phyloP scores from a whole-genome alignment of 2,797 vertebrate genomes.

The Falco rusticolus region DNA sequence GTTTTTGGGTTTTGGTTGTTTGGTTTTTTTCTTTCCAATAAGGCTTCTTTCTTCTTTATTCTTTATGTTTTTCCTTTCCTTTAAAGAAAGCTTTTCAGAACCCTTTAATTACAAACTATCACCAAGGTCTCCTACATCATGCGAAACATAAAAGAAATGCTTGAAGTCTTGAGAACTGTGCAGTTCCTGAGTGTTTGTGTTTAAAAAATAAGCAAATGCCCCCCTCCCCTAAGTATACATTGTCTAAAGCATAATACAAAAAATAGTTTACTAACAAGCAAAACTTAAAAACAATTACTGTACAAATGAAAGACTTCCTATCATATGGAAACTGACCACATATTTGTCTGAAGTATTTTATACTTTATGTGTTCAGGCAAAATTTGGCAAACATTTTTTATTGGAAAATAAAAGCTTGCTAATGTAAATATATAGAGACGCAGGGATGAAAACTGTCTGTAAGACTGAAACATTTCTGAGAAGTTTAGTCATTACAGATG shows the following conservation, averaged over 20 bases:
- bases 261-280: neutral
- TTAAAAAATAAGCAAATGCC: neutral
- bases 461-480: neutral
- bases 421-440: neutral
- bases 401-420: neutral
- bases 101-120: neutral
- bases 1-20: neutral
- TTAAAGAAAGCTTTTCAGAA: neutral
- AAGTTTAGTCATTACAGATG: neutral
- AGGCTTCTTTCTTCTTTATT: neutral
- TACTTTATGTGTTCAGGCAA: neutral
- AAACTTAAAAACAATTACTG: neutral
- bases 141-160: neutral
- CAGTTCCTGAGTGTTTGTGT: neutral
- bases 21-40: neutral
- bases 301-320: neutral
- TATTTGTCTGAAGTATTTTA: constrained; percentile 13
- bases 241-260: neutral
- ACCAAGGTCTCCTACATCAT: neutral
- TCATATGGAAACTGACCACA: neutral
- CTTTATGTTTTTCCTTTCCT: accelerated
- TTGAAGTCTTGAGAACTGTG: neutral
- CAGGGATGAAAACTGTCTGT: neutral
- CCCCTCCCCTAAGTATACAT: neutral
- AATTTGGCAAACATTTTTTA: neutral